Evolutionary conservation across 2,113 vertebrate species (phyloP).

Genomic region (Holacanthus passer): DNA sequence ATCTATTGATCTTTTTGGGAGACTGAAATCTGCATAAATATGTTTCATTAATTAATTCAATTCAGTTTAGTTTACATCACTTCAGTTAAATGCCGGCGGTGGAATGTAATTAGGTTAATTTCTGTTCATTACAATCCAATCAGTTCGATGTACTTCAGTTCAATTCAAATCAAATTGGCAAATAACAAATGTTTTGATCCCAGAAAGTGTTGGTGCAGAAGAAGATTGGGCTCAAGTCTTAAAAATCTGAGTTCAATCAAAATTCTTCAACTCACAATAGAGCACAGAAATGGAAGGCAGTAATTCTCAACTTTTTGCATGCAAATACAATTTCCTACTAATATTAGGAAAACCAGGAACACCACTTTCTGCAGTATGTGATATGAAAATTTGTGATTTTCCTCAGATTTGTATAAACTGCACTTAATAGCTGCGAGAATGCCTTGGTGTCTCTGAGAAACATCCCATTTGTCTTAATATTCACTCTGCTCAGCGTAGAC

Average conservation of each 20-base stretch:
- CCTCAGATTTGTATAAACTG: conserved; percentile 46
- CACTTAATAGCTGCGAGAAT: conserved; percentile 48
- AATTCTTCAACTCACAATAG: background rate
- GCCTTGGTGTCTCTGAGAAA: conserved; percentile 33
- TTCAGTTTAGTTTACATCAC: conserved; percentile 6
- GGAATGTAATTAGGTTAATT: conserved; percentile 24
- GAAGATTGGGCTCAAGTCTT: background rate
- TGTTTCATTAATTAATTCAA: conserved; percentile 12
- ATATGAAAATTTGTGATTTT: conserved; percentile 34
- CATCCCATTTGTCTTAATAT: conserved; percentile 69
- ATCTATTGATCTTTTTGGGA: conserved; percentile 3
- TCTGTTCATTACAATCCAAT: conserved; percentile 26
- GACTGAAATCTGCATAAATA: conserved; percentile 1
- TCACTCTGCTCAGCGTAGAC: conserved; percentile 52
- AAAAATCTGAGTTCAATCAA: background rate
- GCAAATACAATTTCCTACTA: background rate
- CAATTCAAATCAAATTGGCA: conserved; percentile 7
- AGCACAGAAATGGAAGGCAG: background rate
- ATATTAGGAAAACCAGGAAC: background rate
- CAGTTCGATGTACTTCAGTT: background rate
- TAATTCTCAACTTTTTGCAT: background rate
- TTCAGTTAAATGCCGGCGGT: background rate
- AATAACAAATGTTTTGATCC: conserved; percentile 18
- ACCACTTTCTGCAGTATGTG: conserved; percentile 6
- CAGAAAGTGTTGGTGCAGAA: background rate